These are phyloP conservation scores for Heterodera carotae DNA, from an alignment of 1,140 invertebrate species.

Conservation along the genomic window DNA sequence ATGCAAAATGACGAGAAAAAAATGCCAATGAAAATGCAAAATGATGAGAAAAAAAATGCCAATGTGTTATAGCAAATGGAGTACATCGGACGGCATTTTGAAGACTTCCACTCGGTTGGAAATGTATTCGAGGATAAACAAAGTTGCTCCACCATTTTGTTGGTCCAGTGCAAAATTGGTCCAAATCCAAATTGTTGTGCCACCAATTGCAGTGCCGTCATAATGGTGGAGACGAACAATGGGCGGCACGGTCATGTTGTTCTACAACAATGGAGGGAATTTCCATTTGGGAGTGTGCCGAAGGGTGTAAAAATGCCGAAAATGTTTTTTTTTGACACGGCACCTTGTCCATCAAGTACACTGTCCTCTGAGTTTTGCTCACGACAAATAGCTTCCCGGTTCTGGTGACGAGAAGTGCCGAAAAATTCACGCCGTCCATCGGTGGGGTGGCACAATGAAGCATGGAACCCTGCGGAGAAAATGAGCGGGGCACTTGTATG, in stretches of 20 bases:
- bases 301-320: neutral
- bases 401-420: neutral
- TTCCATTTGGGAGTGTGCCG: neutral
- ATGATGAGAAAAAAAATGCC: neutral
- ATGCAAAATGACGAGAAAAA: neutral
- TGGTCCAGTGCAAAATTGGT: neutral
- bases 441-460: neutral
- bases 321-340: neutral
- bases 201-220: neutral
- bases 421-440: neutral
- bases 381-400: neutral
- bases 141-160: neutral
- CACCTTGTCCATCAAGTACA: neutral
- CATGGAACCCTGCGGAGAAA: neutral
- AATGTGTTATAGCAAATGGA: neutral
- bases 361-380: neutral
- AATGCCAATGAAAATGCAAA: neutral
- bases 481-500: no score
- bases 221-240: neutral
- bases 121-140: conserved; percentile 7
- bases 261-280: neutral
- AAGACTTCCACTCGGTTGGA: conserved; percentile 8
- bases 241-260: no score
- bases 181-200: conserved; percentile 2
- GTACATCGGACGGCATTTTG: neutral